Evolutionary conservation across 2,888 invertebrate species (phyloP), one percentile per base, ranked within the genome.

Genomic region (Amphipyra tragopoginis): DNA sequence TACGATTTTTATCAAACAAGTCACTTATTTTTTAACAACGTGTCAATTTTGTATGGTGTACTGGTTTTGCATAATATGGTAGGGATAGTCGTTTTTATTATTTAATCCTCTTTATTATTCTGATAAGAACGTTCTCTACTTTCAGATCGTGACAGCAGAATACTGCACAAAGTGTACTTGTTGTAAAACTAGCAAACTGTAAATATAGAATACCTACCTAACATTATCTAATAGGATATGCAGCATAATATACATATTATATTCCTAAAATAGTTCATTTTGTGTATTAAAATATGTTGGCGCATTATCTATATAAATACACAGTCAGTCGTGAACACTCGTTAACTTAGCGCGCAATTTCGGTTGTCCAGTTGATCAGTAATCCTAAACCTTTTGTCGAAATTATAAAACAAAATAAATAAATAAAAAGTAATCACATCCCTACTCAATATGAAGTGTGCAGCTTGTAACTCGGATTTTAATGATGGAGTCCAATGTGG

Each of bases 81-180:
- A 47, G 14, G 49, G 21, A 11, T 36, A 11, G 26, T n/a, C 5
- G 11, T 15, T 10, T 29, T 3, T 29, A n/a, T 26, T 38, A 11
- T n/a, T n/a, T 6, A 15, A 29, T n/a, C 5, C 6, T 13, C 8
- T 42, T 21, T 9, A 21, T 21, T 39, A 7, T 44, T 65, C 29
- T 45, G 7, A 51, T 7, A 9, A 10, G 2, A 26, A 26, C 5
- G n/a, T 51, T 26, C 36, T n/a, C 15, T 39, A 34, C n/a, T 75
- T 77, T 26, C 69, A 77, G 77, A 61, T 78, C 42, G 44, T 56
- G 2, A 14, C 34, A 29, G 45, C 58, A 48, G 65, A 75, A 54
- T 52, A 39, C 36, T 15, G 11, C 42, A 52, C 49, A 21, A 14
- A 29, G 8, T 77, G 72, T 14, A 33, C 42, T 47, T 75, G 75